Evolutionary conservation across 2,113 vertebrate species (phyloP).

Genomic region (Sander vitreus): DNA sequence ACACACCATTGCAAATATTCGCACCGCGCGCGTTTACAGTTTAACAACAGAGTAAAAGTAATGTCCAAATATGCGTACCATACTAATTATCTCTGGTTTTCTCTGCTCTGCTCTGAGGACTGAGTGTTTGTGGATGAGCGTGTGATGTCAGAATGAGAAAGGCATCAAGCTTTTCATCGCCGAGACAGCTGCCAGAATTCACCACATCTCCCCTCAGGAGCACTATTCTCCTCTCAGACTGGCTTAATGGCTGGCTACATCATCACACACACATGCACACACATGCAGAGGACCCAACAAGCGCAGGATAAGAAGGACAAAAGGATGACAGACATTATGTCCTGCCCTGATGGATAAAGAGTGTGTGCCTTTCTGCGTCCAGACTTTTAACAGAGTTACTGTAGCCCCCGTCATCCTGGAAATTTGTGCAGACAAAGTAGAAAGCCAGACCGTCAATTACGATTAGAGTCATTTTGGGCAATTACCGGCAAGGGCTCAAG

Average conservation of each 20-base stretch:
- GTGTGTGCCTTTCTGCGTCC: slow-evolving; percentile 67
- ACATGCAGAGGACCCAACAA: slow-evolving; percentile 16
- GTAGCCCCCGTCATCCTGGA: slow-evolving; percentile 69
- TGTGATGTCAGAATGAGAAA: slow-evolving; percentile 56
- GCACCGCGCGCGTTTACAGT: slow-evolving; percentile 22
- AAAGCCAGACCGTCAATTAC: slow-evolving; percentile 84
- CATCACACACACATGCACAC: slow-evolving; percentile 19
- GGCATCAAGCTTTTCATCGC: slow-evolving; percentile 65
- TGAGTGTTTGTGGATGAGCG: slow-evolving; percentile 1
- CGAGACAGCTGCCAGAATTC: slow-evolving; percentile 60
- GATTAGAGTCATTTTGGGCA: slow-evolving; percentile 82
- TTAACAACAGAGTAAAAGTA: slow-evolving; percentile 33
- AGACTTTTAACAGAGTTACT: slow-evolving; percentile 71
- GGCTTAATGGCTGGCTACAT: slow-evolving; percentile 44
- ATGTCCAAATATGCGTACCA: background rate
- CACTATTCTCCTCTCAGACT: slow-evolving; percentile 33
- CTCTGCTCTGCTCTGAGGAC: background rate
- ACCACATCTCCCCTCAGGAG: slow-evolving; percentile 55
- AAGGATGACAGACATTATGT: slow-evolving; percentile 60
- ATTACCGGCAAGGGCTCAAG: slow-evolving; percentile 74
- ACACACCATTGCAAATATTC: background rate
- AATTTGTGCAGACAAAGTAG: slow-evolving; percentile 78
- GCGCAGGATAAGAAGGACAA: slow-evolving; percentile 48
- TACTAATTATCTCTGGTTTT: background rate
- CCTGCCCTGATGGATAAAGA: slow-evolving; percentile 76